phyloP scores from a whole-genome alignment of 2,797 vertebrate genomes.

The Carduelis carduelis region DNA sequence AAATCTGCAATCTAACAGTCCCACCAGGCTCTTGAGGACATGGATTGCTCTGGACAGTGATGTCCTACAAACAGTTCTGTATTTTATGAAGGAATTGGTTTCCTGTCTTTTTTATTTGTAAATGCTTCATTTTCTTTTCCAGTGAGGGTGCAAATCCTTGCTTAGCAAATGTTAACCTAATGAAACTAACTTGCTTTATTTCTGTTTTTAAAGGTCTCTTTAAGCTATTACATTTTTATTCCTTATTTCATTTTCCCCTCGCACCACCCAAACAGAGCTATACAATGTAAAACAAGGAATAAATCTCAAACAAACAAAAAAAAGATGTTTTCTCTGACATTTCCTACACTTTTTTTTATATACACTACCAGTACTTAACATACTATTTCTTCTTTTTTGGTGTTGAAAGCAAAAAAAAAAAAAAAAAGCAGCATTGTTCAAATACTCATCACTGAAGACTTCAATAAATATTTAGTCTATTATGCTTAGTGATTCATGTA shows the following conservation, averaged over 20 bases:
- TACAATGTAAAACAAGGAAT: neutral
- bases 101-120: neutral
- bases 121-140: neutral
- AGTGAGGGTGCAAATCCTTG: neutral
- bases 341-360: neutral
- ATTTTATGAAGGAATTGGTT: neutral
- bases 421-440: neutral
- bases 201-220: neutral
- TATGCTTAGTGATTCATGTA: slow-evolving; percentile 9
- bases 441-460: slow-evolving; percentile 30
- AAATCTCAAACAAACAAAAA: neutral
- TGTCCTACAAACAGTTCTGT: neutral
- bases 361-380: neutral
- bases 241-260: neutral
- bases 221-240: neutral
- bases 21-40: neutral
- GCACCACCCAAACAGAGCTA: neutral
- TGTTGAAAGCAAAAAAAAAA: neutral
- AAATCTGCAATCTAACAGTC: neutral
- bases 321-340: neutral
- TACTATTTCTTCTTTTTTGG: neutral
- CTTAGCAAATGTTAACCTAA: neutral
- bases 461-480: slow-evolving; percentile 70
- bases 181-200: neutral
- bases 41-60: neutral